Conservation (phyloP, 2,113 vertebrate genomes). For the Glaucidium brasilianum region DNA sequence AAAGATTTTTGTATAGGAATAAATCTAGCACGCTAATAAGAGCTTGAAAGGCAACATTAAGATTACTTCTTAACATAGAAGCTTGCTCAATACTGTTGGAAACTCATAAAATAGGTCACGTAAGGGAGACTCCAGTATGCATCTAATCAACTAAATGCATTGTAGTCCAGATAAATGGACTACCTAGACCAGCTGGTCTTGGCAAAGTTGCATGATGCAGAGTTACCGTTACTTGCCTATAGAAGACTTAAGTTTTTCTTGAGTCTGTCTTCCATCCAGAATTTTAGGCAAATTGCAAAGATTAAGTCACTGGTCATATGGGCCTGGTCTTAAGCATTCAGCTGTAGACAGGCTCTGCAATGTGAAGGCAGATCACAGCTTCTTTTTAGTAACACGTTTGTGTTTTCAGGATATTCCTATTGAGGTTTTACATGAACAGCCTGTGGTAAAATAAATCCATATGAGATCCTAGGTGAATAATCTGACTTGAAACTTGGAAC, state of each 20-base stretch:
- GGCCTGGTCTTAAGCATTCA: accelerated
- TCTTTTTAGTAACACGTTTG: neutral
- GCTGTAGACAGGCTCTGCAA: neutral
- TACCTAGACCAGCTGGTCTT: neutral
- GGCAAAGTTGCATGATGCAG: neutral
- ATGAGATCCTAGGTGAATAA: neutral
- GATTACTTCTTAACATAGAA: slow-evolving; percentile 17
- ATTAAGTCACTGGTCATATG: accelerated
- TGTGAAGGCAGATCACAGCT: neutral
- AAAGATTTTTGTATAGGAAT: slow-evolving; percentile 53
- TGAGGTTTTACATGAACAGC: neutral
- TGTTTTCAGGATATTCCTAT: neutral
- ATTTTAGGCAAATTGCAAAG: neutral
- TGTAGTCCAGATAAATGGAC: neutral
- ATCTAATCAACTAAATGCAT: neutral
- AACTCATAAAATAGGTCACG: neutral
- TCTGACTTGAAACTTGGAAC: neutral
- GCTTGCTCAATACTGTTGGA: slow-evolving; percentile 30
- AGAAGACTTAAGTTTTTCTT: neutral
- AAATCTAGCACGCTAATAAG: slow-evolving; percentile 59
- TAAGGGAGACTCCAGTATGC: neutral
- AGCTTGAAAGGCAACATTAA: slow-evolving; percentile 43
- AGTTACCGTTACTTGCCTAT: neutral
- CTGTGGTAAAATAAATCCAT: neutral
- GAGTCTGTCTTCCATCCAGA: neutral